Base-by-base conservation (phyloP, 2,797 vertebrate species). In the Mus caroli region DNA sequence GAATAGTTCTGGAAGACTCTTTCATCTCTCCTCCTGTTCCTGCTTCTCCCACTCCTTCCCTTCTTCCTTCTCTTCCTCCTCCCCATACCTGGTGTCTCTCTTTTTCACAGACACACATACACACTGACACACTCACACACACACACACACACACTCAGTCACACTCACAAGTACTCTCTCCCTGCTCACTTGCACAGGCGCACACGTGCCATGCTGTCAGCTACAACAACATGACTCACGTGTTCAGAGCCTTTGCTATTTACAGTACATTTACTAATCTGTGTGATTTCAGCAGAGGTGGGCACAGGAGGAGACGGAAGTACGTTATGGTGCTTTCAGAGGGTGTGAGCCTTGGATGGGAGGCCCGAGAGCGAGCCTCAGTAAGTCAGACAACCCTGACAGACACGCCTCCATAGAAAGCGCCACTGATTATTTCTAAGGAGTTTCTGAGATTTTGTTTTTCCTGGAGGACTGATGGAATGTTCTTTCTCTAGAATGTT, bases 381-480 rank as follows among this genome's bases (percentile, higher is more conserved):
- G 4, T 54, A 26, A 54, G 64, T 87, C 64, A 54, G 34, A 40
- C 13, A 1, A 4, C 13, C 22, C 28, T 52, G 31, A 17, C 34
- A 3, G 31, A 17, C 34, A 3, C 15, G 62, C 19, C n/a, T 37
- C 85, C 22, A 2, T 8, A 62, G 67, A 87, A 85, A 93, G 40
- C 83, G 52, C 40, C 73, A 31, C 75, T 76, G 69, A 34, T 52
- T 91, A 56, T 93, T 83, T 78, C 75, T 73, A 82, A 87, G 88
- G 69, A 43, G 54, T 28, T 93, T 92, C 46, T 87, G 80, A 75
- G 60, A 40, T 28, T 71, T 24, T 91, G 22, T 69, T 24, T 91
- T 19, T 92, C 43, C 76, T 67, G 71, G 34, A 90, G 76, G 90
- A 82, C 64, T 85, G 64, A 79, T 80, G 73, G 28, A 94, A 92